phyloP scores from a whole-genome alignment of 2,797 vertebrate species.

The Myoxocephalus aenaeus region DNA sequence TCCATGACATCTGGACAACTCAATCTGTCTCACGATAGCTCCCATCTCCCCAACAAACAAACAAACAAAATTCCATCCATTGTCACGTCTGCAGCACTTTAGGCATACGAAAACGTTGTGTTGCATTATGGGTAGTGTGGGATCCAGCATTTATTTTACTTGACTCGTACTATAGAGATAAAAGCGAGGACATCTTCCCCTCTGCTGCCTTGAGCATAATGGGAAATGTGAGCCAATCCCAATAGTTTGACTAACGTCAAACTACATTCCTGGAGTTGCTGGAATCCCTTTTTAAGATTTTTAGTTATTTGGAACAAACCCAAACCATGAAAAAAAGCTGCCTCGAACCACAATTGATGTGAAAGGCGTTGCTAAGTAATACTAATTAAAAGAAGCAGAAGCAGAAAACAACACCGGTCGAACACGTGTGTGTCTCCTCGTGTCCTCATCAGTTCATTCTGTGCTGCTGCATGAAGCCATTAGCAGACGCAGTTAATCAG shows the following conservation, averaged over 20 bases:
- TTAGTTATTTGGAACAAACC: background rate
- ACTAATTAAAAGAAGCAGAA: too few relatives aligned
- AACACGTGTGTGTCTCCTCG: background rate
- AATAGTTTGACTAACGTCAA: background rate
- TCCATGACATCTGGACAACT: too few relatives aligned
- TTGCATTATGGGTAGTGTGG: background rate
- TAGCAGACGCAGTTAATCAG: slow-evolving; percentile 32
- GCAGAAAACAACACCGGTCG: background rate
- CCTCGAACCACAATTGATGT: background rate
- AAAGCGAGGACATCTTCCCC: background rate
- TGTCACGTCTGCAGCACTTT: too few relatives aligned
- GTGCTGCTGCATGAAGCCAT: slow-evolving; percentile 18
- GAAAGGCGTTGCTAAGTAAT: background rate
- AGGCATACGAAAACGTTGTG: background rate
- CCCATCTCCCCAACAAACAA: too few relatives aligned
- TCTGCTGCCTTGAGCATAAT: background rate
- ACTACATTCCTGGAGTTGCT: background rate
- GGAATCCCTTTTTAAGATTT: too few relatives aligned
- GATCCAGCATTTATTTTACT: background rate
- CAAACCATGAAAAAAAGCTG: background rate
- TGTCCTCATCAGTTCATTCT: background rate
- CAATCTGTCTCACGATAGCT: too few relatives aligned
- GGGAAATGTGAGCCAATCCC: background rate
- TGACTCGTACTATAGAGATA: background rate
- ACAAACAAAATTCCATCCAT: too few relatives aligned